Conservation (phyloP, 2,888 invertebrate genomes). For the Flexamia atlantica region DNA sequence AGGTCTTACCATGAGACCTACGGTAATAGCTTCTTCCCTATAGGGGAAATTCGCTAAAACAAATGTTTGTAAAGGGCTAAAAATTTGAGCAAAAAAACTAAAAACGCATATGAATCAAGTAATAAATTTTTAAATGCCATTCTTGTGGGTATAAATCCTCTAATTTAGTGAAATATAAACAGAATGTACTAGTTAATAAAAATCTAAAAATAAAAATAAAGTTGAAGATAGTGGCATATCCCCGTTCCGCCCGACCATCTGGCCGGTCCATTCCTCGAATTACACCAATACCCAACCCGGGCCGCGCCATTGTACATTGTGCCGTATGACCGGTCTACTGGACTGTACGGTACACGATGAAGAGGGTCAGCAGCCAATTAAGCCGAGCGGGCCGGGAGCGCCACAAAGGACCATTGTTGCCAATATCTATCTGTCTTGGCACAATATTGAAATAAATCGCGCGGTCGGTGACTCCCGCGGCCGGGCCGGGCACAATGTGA, state of each 20-base stretch:
- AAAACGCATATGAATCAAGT: constrained; percentile 21
- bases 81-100: constrained; percentile 53
- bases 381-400: background rate
- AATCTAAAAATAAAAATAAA: constrained; percentile 16
- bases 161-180: constrained; percentile 53
- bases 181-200: constrained; percentile 39
- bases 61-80: no score
- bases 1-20: no score
- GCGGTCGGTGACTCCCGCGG: constrained; percentile 7
- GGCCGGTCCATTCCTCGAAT: constrained; percentile 15
- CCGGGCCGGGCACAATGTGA: no score
- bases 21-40: no score
- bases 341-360: background rate
- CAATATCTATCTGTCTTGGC: constrained; percentile 58
- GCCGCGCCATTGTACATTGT: constrained; percentile 1
- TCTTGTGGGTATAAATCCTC: constrained; percentile 49
- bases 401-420: constrained; percentile 55
- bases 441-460: constrained; percentile 58
- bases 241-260: constrained; percentile 33
- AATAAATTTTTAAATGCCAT: constrained; percentile 50
- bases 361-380: constrained; percentile 54
- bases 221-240: constrained; percentile 50
- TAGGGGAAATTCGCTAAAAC: no score
- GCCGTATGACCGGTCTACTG: background rate
- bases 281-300: background rate